Evolutionary conservation across 2,888 invertebrate genomes (phyloP).

Genomic region (Abscondita cerata): DNA sequence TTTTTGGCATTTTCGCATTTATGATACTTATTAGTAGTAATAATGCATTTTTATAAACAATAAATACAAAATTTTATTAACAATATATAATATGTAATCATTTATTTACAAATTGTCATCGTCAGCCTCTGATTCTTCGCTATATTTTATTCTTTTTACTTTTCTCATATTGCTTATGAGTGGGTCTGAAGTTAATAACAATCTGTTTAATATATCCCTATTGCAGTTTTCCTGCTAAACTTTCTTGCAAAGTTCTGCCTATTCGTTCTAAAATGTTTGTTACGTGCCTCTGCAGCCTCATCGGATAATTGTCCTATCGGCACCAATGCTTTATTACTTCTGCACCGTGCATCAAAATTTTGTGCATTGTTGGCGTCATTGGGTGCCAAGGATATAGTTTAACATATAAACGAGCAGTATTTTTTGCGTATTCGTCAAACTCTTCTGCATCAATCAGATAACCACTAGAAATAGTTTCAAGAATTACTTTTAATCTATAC

Average conservation of each 20-base stretch:
- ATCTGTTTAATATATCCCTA: not conserved
- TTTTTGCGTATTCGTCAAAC: constrained; percentile 22
- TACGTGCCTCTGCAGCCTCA: not conserved
- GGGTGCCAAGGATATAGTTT: constrained; percentile 45
- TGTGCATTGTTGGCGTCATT: constrained; percentile 45
- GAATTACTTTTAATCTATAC: constrained; percentile 44
- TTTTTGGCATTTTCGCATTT: no score
- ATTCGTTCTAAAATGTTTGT: not conserved
- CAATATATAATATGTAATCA: no score
- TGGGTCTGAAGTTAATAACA: not conserved
- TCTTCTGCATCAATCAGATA: not conserved
- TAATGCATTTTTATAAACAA: no score
- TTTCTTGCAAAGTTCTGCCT: not conserved
- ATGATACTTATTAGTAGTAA: no score
- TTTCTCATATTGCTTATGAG: not conserved
- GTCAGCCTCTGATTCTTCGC: no score
- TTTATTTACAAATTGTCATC: no score
- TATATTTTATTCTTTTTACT: not conserved
- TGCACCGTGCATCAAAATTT: constrained; percentile 17
- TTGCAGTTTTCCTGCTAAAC: not conserved
- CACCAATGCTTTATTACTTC: not conserved
- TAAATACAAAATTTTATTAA: no score
- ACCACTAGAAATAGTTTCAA: constrained; percentile 42
- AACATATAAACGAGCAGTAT: constrained; percentile 39
- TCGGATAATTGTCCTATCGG: constrained; percentile 2